These are phyloP conservation scores for Pantala flavescens DNA, from an alignment of 1,140 invertebrate genomes.

Conservation along the genomic window DNA sequence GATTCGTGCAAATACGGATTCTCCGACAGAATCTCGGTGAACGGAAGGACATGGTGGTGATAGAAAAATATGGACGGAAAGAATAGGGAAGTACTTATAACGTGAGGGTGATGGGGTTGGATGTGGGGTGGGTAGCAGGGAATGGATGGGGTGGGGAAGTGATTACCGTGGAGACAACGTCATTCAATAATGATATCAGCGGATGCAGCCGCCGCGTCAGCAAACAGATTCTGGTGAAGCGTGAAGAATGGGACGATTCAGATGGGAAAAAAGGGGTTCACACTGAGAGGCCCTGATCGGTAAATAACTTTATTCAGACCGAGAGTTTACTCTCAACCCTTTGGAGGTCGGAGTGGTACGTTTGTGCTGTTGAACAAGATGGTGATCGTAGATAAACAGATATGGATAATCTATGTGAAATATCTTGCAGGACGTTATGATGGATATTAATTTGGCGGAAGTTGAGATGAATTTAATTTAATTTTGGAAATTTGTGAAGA, in stretches of 20 bases:
- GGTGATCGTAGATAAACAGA: no score
- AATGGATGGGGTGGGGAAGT: background rate
- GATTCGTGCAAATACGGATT: no score
- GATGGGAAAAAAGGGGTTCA: background rate
- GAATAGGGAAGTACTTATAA: background rate
- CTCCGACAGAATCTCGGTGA: background rate
- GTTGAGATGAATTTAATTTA: no score
- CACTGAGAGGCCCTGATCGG: no score
- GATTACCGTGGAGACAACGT: constrained; percentile 7
- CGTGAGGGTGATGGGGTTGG: background rate
- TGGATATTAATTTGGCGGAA: no score
- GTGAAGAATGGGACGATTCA: background rate
- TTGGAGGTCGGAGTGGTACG: no score
- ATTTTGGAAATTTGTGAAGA: no score
- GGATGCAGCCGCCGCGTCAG: background rate
- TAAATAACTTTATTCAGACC: no score
- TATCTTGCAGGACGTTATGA: no score
- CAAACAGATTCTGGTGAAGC: constrained; percentile 8
- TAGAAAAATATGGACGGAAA: background rate
- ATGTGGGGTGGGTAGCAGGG: background rate
- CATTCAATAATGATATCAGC: constrained; percentile 10
- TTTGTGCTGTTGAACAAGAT: no score
- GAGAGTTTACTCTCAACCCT: no score
- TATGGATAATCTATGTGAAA: no score
- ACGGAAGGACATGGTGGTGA: background rate